phyloP scores from a whole-genome alignment of 2,113 vertebrate species.

The Xiphophorus hellerii region DNA sequence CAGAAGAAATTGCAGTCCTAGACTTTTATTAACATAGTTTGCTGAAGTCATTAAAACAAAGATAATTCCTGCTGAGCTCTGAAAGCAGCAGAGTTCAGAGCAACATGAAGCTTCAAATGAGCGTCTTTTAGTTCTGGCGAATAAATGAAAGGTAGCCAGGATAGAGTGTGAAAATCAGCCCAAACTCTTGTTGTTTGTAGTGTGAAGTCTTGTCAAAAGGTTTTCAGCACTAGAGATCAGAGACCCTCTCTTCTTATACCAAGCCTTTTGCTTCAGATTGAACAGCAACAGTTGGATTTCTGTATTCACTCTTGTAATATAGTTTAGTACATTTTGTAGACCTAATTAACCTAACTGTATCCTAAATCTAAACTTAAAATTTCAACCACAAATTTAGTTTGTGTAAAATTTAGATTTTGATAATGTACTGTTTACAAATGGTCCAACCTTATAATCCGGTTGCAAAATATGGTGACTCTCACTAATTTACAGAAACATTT shows the following conservation, averaged over 20 bases:
- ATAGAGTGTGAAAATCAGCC: background rate
- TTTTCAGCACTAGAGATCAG: conserved; percentile 9
- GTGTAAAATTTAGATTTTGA: too few species aligned
- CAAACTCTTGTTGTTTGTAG: background rate
- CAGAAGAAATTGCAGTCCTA: background rate
- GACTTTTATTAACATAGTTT: conserved; percentile 15
- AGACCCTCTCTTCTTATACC: background rate
- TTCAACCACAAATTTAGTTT: too few species aligned
- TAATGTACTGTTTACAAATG: too few species aligned
- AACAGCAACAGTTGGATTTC: background rate
- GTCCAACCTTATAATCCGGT: too few species aligned
- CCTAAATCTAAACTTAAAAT: too few species aligned
- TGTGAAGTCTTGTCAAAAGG: background rate
- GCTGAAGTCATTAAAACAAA: background rate
- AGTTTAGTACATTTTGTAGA: background rate
- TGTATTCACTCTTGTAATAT: conserved; percentile 5
- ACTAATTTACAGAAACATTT: too few species aligned
- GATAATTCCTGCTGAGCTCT: background rate
- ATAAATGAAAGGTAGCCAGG: background rate
- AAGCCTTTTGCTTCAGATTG: background rate
- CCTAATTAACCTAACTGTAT: background rate
- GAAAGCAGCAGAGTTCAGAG: background rate
- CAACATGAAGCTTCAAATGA: conserved; percentile 19
- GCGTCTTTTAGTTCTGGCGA: background rate
- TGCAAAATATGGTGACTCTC: too few species aligned